These are phyloP conservation scores for Muntiacus reevesi DNA, from an alignment of 2,113 vertebrate species.

Conservation along the genomic window DNA sequence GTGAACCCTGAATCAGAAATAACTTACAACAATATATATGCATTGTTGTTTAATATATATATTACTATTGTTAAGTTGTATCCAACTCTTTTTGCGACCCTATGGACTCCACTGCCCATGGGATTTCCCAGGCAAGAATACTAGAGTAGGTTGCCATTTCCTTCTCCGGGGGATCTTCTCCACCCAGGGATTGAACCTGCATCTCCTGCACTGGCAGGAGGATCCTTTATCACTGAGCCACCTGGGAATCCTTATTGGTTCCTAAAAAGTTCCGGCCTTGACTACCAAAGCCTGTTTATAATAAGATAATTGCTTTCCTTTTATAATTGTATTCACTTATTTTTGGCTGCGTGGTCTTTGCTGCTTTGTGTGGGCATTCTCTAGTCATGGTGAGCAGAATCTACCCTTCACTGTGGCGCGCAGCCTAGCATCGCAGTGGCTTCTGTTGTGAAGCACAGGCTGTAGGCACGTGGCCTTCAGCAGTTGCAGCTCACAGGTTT, in stretches of 20 bases:
- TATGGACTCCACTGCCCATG: background rate
- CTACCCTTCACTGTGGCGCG: background rate
- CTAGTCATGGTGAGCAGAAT: background rate
- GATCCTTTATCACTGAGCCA: background rate
- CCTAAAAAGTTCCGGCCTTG: background rate
- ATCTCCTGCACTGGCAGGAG: background rate
- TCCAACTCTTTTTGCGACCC: background rate
- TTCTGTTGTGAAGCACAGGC: background rate
- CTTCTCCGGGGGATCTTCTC: background rate
- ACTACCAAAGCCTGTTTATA: background rate
- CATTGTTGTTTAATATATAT: background rate
- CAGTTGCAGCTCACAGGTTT: background rate
- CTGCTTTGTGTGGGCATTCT: background rate
- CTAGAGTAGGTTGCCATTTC: background rate
- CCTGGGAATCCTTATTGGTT: background rate
- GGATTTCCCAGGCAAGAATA: background rate
- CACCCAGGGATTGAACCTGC: background rate
- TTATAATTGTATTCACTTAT: background rate
- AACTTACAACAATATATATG: background rate
- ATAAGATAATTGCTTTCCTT: background rate
- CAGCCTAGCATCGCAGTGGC: background rate
- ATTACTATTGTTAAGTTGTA: background rate
- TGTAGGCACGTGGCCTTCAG: rapidly evolving
- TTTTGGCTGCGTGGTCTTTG: background rate
- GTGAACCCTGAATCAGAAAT: background rate